Conservation (phyloP, 2,888 invertebrate species). For the Apomyelois bistriatella region DNA sequence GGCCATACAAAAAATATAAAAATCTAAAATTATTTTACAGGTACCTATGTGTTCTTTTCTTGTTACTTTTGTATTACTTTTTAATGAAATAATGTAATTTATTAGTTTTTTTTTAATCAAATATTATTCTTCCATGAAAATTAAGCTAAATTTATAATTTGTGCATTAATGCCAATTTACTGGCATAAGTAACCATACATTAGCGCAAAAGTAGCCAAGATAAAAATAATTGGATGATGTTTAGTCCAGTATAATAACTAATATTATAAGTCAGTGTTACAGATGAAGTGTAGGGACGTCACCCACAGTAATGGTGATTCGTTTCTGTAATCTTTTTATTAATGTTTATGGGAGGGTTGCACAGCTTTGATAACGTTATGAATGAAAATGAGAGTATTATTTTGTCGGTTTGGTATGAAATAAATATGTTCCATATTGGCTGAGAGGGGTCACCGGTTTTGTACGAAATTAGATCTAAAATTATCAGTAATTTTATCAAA, state of each 20-base stretch:
- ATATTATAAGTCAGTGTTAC: background rate
- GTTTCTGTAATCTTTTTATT: conserved; percentile 18
- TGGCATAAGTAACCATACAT: too few species aligned
- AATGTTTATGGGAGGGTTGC: conserved; percentile 19
- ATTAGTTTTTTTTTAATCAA: too few species aligned
- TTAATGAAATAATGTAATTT: too few species aligned
- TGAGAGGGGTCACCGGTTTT: background rate
- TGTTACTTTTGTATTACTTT: too few species aligned
- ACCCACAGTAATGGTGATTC: conserved; percentile 13
- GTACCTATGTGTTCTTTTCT: too few species aligned
- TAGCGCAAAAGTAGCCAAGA: too few species aligned
- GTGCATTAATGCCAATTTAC: too few species aligned
- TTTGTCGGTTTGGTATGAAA: conserved; percentile 5
- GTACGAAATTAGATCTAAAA: background rate
- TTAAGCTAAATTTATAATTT: too few species aligned
- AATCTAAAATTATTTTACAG: too few species aligned
- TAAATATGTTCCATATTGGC: background rate
- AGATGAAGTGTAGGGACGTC: conserved; percentile 9
- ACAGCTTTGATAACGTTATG: conserved; percentile 20
- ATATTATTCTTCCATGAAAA: too few species aligned
- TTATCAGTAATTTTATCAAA: background rate
- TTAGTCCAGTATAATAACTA: background rate
- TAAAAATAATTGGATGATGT: background rate
- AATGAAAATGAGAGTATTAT: conserved; percentile 17
- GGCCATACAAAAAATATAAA: too few species aligned